A percentile compares a stretch with the other conserved stretches of the same genome.
Conservation (phyloP, 1,140 invertebrate genomes). For the Drosophila subpulchrella region DNA sequence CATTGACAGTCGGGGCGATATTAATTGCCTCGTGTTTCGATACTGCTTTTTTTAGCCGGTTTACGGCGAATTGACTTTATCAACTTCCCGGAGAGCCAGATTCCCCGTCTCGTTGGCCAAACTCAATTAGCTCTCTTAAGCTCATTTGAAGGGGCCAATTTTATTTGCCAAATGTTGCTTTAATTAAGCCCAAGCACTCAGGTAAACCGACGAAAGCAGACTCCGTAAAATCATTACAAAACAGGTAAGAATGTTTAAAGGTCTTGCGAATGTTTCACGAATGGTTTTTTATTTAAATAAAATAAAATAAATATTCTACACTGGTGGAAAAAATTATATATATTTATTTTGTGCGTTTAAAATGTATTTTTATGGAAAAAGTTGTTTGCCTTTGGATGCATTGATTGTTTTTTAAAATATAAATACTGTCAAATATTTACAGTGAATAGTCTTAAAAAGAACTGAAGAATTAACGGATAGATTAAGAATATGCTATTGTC, state of each 20-base stretch:
- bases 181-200: constrained; percentile 68
- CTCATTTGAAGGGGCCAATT: constrained; percentile 65
- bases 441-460: not conserved
- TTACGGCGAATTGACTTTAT: constrained; percentile 51
- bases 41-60: constrained; percentile 30
- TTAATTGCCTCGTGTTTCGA: constrained; percentile 37
- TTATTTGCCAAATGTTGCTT: constrained; percentile 73
- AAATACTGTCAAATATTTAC: not conserved
- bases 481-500: constrained; percentile 8
- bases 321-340: not conserved
- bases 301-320: not conserved
- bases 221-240: constrained; percentile 57
- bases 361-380: no score
- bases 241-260: not conserved
- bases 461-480: not conserved
- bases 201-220: constrained; percentile 55
- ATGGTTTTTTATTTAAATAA: not conserved
- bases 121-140: constrained; percentile 70
- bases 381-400: no score
- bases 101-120: constrained; percentile 23
- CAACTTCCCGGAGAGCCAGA: constrained; percentile 23
- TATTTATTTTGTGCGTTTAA: no score
- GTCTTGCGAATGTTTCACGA: not conserved
- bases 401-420: no score
- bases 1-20: constrained; percentile 29